phyloP scores from a whole-genome alignment of 2,888 invertebrate species.

The Tinea semifulvella region DNA sequence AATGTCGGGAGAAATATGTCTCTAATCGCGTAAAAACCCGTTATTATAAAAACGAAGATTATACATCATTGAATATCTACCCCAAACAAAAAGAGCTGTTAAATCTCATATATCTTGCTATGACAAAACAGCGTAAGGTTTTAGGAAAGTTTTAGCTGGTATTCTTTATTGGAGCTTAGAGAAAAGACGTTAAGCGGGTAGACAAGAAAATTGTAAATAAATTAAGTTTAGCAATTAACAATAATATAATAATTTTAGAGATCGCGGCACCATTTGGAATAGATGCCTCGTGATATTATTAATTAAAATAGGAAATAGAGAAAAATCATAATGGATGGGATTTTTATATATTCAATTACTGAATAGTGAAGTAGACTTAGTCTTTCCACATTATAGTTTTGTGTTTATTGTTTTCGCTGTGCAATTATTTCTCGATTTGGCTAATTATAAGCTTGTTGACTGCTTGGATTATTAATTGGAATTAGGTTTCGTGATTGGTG shows the following conservation, averaged over 20 bases:
- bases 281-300: slow-evolving; percentile 64
- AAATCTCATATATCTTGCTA: not conserved
- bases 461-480: slow-evolving; percentile 27
- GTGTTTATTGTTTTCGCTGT: slow-evolving; percentile 64
- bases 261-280: slow-evolving; percentile 56
- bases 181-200: slow-evolving; percentile 54
- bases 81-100: too few relatives aligned
- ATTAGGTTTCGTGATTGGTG: slow-evolving; percentile 25
- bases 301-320: slow-evolving; percentile 47
- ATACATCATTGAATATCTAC: not conserved
- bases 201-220: slow-evolving; percentile 58
- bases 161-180: slow-evolving; percentile 51
- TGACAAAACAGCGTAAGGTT: not conserved
- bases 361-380: slow-evolving; percentile 56
- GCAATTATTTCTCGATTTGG: slow-evolving; percentile 52
- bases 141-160: slow-evolving; percentile 8
- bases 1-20: too few relatives aligned
- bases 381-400: slow-evolving; percentile 46
- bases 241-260: slow-evolving; percentile 28
- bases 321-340: slow-evolving; percentile 62
- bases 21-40: too few relatives aligned
- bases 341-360: slow-evolving; percentile 67
- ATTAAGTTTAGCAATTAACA: slow-evolving; percentile 46
- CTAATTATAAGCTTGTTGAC: slow-evolving; percentile 45
- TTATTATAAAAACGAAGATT: not conserved